These are phyloP conservation scores for Hetaerina americana DNA, from an alignment of 1,140 invertebrate genomes.

Conservation along the genomic window DNA sequence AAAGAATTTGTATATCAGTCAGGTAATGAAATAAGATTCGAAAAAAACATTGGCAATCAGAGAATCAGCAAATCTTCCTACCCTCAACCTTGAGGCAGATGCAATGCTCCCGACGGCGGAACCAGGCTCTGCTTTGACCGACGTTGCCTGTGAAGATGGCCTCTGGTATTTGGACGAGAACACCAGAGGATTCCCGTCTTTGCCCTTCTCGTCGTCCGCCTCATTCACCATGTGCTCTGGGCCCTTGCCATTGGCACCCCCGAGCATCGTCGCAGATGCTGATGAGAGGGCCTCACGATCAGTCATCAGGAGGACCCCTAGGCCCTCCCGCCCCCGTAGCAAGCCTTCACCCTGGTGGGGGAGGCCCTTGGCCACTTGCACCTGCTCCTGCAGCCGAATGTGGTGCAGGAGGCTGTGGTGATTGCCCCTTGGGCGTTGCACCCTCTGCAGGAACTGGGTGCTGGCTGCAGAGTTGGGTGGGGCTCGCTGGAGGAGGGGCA, in stretches of 20 bases:
- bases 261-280: background rate
- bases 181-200: background rate
- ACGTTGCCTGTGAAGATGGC: constrained; percentile 41
- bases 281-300: background rate
- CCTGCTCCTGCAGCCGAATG: background rate
- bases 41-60: no score
- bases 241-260: background rate
- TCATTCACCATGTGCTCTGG: background rate
- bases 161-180: constrained; percentile 10
- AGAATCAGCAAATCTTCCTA: no score
- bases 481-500: background rate
- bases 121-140: constrained; percentile 46
- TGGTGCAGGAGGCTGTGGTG: background rate
- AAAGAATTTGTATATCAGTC: no score
- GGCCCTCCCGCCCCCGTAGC: background rate
- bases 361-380: background rate
- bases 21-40: no score
- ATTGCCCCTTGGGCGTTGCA: background rate
- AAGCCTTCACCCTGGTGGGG: no score
- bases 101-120: constrained; percentile 35
- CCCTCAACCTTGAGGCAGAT: constrained; percentile 22
- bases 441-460: background rate
- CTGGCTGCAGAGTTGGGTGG: background rate
- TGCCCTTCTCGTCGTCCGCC: background rate
- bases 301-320: background rate